Base-by-base conservation (phyloP, 2,888 invertebrate species). In the Mesochorus sp. region DNA sequence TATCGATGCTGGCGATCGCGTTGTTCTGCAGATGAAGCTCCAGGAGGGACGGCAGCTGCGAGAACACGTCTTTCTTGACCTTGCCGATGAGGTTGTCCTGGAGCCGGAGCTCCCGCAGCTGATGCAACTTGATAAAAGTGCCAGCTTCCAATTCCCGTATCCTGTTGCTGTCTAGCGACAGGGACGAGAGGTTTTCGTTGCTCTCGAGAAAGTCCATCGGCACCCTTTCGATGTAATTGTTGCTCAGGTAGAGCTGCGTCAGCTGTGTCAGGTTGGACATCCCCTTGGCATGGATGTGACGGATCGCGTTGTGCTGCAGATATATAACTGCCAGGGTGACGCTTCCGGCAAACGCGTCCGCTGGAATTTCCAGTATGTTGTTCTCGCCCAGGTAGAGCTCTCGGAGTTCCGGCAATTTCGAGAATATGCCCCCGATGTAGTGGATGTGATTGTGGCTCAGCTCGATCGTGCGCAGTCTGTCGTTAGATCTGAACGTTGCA, bases 1-100 rank as follows among this genome's bases (percentile, higher is more conserved):
- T 94, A 80, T 97, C 97, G 85, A 98, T 96, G 62, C 93, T 93
- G 68, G 94, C 94, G 83, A 98, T 96, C 28, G 93, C 91, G 91
- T 98, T 98, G 91, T 97, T 96, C 88, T 97, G 97, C 81, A 97
- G 92, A 92, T 97, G 97, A 64, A 98, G 91, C 90, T 97, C 97
- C 84, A 96, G 92, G 47, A 98, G 92, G 6, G 94, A 93, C 0
- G 96, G 95, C 62, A 97, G 89, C 0, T 96, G 95, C 83, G 95
- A 95, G 86, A 98, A 97, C 14, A 97, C 95, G 17, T 95, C 96
- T 80, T 95, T 93, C 76, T 94, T 94, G 81, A 98, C 95, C 75
- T 94, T 94, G 74, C 93, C 92, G 82, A 98, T 93, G 85, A 94
- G 94, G 92, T 98, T 98, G 90, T 97, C 96, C 88, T 97, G 97